phyloP scores from a whole-genome alignment of 2,113 vertebrate genomes.

The Polyodon spathula region DNA sequence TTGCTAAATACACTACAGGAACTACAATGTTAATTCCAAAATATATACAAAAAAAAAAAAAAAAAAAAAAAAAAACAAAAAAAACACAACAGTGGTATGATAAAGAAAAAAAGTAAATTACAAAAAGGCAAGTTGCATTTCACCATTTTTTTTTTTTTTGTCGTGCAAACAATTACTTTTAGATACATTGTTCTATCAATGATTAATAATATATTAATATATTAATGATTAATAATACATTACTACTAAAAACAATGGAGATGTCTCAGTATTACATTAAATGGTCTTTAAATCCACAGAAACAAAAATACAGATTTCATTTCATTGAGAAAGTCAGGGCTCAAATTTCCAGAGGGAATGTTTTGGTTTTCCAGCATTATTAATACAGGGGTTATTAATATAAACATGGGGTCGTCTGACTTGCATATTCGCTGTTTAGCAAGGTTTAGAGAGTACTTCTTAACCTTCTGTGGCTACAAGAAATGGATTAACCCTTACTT shows the following conservation, averaged over 20 bases:
- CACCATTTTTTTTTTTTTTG: conserved; percentile 21
- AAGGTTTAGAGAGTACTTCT: too few species aligned
- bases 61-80: conserved; percentile 22
- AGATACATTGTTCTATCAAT: conserved; percentile 41
- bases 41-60: conserved; percentile 19
- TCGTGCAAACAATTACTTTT: conserved; percentile 39
- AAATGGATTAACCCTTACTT: too few species aligned
- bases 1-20: conserved; percentile 30
- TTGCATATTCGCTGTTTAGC: too few species aligned
- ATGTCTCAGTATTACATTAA: conserved; percentile 36
- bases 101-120: conserved; percentile 36
- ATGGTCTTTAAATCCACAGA: conserved; percentile 24
- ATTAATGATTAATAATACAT: conserved; percentile 34
- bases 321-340: conserved; percentile 28
- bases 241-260: conserved; percentile 34
- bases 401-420: conserved; percentile 10
- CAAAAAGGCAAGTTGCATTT: conserved; percentile 47
- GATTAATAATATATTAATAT: conserved; percentile 38
- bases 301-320: conserved; percentile 8
- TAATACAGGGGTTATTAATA: conserved; percentile 24
- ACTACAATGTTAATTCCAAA: conserved; percentile 40
- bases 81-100: conserved; percentile 29
- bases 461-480: too few species aligned
- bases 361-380: conserved; percentile 20
- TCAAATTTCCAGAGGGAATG: conserved; percentile 24